Percentiles rank a stretch among this genome's conserved stretches.
phyloP scores from a whole-genome alignment of 2,888 invertebrate species.

The Achlya flavicornis region DNA sequence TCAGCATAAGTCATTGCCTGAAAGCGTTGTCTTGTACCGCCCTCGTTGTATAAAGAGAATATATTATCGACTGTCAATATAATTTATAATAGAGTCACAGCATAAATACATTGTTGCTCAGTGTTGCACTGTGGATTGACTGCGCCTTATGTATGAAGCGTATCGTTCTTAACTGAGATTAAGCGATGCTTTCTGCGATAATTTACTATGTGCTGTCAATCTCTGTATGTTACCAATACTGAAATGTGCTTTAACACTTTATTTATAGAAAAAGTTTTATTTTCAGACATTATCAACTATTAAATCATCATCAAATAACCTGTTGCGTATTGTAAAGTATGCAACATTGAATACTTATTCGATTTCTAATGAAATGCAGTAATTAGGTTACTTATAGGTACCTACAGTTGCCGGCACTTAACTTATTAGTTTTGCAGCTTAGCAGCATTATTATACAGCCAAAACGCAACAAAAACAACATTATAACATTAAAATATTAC shows the following conservation, averaged over 20 bases:
- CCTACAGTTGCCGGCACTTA: too few relatives aligned
- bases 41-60: constrained; percentile 55
- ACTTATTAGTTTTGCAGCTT: too few relatives aligned
- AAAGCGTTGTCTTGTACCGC: constrained; percentile 78
- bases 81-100: constrained; percentile 64
- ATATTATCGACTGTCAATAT: constrained; percentile 69
- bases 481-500: too few relatives aligned
- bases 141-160: constrained; percentile 39
- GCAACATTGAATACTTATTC: neutral
- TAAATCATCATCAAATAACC: too few relatives aligned
- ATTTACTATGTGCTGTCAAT: constrained; percentile 31
- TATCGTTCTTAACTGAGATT: constrained; percentile 58
- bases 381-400: too few relatives aligned
- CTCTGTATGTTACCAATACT: neutral
- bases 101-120: constrained; percentile 47
- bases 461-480: too few relatives aligned
- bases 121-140: constrained; percentile 34
- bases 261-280: neutral
- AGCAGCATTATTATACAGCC: too few relatives aligned
- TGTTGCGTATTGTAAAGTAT: too few relatives aligned
- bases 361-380: neutral
- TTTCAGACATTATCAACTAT: too few relatives aligned
- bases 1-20: constrained; percentile 71
- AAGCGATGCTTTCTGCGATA: constrained; percentile 46
- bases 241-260: neutral